These are phyloP conservation scores for Benitochromis conjunctus DNA, from an alignment of 2,113 vertebrate genomes.

Conservation along the genomic window DNA sequence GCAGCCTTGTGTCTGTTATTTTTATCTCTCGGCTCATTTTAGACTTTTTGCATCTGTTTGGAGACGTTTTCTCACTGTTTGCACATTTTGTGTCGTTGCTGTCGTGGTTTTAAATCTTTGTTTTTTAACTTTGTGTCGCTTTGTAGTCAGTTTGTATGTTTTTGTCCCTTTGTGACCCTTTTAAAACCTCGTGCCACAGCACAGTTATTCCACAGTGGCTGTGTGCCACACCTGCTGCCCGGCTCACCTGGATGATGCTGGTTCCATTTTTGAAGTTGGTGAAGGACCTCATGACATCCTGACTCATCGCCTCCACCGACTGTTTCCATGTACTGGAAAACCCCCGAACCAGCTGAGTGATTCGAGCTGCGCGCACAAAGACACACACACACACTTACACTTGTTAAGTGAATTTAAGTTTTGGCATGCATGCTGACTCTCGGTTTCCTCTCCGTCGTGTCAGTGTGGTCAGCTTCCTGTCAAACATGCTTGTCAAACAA, in stretches of 20 bases:
- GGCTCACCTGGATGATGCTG: conserved; percentile 86
- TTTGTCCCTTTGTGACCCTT: accelerated
- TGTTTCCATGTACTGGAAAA: conserved; percentile 88
- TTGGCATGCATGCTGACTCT: accelerated
- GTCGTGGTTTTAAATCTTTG: background rate
- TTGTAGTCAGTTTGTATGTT: background rate
- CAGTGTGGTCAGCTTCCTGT: background rate
- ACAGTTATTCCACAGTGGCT: background rate
- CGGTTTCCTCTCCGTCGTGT: background rate
- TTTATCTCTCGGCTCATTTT: background rate
- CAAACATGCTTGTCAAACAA: background rate
- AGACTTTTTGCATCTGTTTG: background rate
- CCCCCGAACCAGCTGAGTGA: conserved; percentile 84
- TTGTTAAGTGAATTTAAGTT: background rate
- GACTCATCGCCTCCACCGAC: conserved; percentile 86
- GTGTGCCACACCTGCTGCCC: background rate
- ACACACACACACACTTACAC: background rate
- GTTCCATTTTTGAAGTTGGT: conserved; percentile 94
- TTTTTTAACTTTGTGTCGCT: accelerated
- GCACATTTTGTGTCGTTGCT: background rate
- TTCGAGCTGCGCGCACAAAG: conserved; percentile 68
- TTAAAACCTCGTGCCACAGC: background rate
- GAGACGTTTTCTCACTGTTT: background rate
- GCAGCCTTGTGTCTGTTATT: background rate
- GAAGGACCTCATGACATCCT: conserved; percentile 92